These are phyloP conservation scores for Drosophila nigricruria DNA, from an alignment of 2,888 invertebrate species.

Conservation along the genomic window DNA sequence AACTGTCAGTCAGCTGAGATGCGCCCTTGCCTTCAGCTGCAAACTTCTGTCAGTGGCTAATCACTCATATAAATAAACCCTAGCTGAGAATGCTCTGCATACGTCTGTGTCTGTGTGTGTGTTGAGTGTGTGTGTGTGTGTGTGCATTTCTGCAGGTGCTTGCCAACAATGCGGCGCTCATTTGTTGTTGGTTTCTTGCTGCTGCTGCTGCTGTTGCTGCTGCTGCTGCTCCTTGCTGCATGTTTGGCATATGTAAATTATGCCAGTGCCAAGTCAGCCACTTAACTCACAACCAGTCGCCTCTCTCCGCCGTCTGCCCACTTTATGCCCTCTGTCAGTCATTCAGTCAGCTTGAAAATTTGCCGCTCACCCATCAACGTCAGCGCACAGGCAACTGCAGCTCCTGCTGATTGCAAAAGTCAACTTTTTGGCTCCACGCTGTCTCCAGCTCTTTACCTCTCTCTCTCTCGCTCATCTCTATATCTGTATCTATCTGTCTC, in stretches of 20 bases:
- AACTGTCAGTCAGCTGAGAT: constrained; percentile 33
- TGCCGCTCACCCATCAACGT: constrained; percentile 48
- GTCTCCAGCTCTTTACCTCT: constrained; percentile 1
- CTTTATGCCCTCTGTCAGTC: constrained; percentile 39
- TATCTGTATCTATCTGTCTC: no score
- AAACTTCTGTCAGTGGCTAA: constrained; percentile 64
- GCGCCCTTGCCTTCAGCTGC: constrained; percentile 20
- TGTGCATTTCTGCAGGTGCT: constrained; percentile 43
- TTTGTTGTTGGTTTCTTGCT: constrained; percentile 39
- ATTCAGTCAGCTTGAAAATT: constrained; percentile 37
- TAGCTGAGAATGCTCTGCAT: constrained; percentile 22
- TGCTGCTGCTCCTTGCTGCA: constrained; percentile 35
- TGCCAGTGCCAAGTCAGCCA: constrained; percentile 77
- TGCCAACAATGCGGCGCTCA: constrained; percentile 58
- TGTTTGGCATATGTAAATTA: constrained; percentile 78
- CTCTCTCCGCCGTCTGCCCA: neutral
- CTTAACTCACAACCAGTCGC: constrained; percentile 50
- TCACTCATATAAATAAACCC: constrained; percentile 77
- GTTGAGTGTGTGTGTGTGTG: neutral
- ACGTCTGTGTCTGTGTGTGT: constrained; percentile 11
- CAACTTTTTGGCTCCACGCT: constrained; percentile 53
- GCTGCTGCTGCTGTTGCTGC: neutral
- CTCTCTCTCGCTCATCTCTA: no score
- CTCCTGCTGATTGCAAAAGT: constrained; percentile 72
- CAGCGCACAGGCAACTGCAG: constrained; percentile 31